Percentiles rank a stretch among this genome's conserved stretches.
phyloP scores from a whole-genome alignment of 2,797 vertebrate species.

The Dallia pectoralis region DNA sequence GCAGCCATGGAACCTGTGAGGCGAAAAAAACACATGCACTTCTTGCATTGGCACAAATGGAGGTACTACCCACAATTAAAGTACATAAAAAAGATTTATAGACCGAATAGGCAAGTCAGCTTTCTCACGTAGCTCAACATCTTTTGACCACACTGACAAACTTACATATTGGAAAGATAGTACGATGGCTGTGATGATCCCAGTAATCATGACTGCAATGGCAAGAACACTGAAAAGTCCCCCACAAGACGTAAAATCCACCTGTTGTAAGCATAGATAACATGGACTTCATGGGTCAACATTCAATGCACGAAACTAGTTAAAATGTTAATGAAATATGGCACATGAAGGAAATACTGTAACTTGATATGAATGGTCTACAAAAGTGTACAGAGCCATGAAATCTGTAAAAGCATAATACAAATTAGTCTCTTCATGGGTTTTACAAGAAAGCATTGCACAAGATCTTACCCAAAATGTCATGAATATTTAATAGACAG shows the following conservation, averaged over 20 bases:
- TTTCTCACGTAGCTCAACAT: not conserved
- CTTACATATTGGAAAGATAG: constrained; percentile 91
- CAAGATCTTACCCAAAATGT: constrained; percentile 53
- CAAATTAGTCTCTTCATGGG: constrained; percentile 38
- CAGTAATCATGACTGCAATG: constrained; percentile 84
- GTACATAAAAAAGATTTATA: not conserved
- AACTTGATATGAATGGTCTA: not conserved
- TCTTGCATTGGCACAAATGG: not conserved
- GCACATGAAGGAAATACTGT: not conserved
- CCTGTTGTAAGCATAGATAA: constrained; percentile 69
- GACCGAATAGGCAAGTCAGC: not conserved
- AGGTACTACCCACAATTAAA: not conserved
- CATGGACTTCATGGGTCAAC: not conserved
- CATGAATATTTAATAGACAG: constrained; percentile 75
- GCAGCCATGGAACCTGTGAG: constrained; percentile 86
- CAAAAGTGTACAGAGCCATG: not conserved
- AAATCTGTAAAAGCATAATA: not conserved
- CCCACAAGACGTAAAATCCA: constrained; percentile 93
- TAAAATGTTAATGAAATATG: not conserved
- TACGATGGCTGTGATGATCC: constrained; percentile 84
- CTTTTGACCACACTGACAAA: not conserved
- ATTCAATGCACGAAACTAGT: constrained; percentile 29
- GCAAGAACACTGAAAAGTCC: constrained; percentile 87
- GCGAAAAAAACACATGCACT: constrained; percentile 22
- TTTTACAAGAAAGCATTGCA: constrained; percentile 42